phyloP scores from a whole-genome alignment of 2,888 invertebrate species.

The Linnaemya tessellans region DNA sequence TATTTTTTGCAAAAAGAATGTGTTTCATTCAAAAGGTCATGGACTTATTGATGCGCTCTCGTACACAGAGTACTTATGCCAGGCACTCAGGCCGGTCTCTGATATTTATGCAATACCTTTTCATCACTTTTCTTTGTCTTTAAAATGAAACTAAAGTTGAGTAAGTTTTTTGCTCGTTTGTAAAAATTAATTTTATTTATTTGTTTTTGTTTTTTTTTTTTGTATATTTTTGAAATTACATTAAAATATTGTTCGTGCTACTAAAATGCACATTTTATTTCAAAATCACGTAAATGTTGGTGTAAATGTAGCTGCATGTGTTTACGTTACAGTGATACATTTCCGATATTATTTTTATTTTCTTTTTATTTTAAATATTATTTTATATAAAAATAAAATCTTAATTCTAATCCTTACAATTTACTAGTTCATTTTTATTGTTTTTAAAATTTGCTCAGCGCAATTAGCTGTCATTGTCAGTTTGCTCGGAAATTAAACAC shows the following conservation, averaged over 20 bases:
- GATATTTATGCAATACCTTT: no score
- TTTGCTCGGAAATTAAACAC: not conserved
- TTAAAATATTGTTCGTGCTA: not conserved
- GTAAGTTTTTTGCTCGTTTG: not conserved
- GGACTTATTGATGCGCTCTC: no score
- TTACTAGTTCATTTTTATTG: not conserved
- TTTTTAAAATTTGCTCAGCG: not conserved
- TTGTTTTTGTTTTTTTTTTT: not conserved
- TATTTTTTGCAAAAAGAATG: no score
- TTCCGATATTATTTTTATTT: not conserved
- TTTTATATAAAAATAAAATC: not conserved
- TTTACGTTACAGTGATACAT: not conserved
- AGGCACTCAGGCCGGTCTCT: no score
- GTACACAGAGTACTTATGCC: no score
- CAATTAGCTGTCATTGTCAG: not conserved
- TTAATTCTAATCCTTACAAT: not conserved
- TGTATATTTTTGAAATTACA: no score
- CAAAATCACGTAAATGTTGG: not conserved
- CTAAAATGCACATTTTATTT: not conserved
- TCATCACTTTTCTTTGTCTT: not conserved
- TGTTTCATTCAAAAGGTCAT: no score
- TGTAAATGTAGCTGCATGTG: not conserved
- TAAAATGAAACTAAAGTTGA: not conserved
- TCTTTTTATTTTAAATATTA: no score
- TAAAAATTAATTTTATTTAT: not conserved